Base-by-base conservation (phyloP, 2,113 vertebrate species). In the Cyrtonyx montezumae region DNA sequence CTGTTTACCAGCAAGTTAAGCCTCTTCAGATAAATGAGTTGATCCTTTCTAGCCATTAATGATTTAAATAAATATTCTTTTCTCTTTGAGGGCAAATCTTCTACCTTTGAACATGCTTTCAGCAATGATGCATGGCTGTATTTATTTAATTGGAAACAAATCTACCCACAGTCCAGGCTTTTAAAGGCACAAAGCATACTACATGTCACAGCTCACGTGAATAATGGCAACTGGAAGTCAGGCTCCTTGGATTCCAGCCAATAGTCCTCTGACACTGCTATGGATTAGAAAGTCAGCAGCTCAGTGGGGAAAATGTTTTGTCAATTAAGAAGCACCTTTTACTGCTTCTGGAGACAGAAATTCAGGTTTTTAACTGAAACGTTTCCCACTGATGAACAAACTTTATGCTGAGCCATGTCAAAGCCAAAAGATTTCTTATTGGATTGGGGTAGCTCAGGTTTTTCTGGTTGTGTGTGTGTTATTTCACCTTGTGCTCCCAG, bases 91-190 rank as follows among this genome's bases (percentile, higher is more conserved):
- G 77, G 19, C 22, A 88, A 86, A 66, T 37, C 55, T 92, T 76
- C 62, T 61, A 51, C 34, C 58, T 66, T 66, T 74, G 49, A 94
- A 46, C 6, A 63, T 30, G 32, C 43, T 80, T 92, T 76, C 61
- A 68, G 61, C 73, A 73, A 83, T 68, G 15, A 66, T 22, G 59
- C n/a, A 46, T 69, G 83, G 69, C 23, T 77, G 22, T 71, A 92
- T 85, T 90, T 77, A 66, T 77, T 83, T 86, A 73, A 92, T 32
- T 69, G 80, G 45, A 88, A 88, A 90, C 68, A 85, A 90, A 92
- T 58, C 77, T 76, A 43, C 43, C n/a, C 40, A 48, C 4, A 12
- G 26, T 59, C 30, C 13, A 63, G 75, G 46, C 37, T 90, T 84
- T 84, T 58, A 78, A 75, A 79, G 59, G n/a, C 53, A 81, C 22